phyloP scores from a whole-genome alignment of 2,797 vertebrate species.

The Streptopelia turtur region DNA sequence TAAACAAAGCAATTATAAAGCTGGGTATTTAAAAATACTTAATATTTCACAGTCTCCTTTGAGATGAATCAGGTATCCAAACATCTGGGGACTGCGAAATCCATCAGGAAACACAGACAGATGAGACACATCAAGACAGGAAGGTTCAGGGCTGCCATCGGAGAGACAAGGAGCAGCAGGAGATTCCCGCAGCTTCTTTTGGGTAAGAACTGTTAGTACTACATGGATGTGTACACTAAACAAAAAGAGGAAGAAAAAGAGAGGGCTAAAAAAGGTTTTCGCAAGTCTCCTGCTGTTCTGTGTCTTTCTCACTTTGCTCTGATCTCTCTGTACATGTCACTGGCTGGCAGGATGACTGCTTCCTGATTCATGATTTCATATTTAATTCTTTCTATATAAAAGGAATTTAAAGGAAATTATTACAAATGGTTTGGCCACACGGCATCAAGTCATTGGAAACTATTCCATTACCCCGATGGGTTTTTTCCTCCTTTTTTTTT shows the following conservation, averaged over 20 bases:
- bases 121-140: slow-evolving; percentile 43
- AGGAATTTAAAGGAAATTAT: slow-evolving; percentile 62
- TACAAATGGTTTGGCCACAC: slow-evolving; percentile 50
- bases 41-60: slow-evolving; percentile 36
- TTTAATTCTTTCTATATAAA: slow-evolving; percentile 59
- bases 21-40: slow-evolving; percentile 34
- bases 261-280: slow-evolving; percentile 17
- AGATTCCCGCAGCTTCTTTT: slow-evolving; percentile 25
- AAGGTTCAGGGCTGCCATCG: slow-evolving; percentile 2
- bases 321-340: slow-evolving; percentile 51
- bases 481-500: not conserved
- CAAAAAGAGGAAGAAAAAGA: slow-evolving; percentile 54
- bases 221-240: slow-evolving; percentile 41
- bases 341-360: slow-evolving; percentile 58
- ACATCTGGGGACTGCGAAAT: slow-evolving; percentile 49
- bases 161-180: slow-evolving; percentile 63
- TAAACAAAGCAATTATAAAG: slow-evolving; percentile 48
- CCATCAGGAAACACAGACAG: slow-evolving; percentile 59
- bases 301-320: slow-evolving; percentile 61
- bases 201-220: slow-evolving; percentile 50
- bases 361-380: slow-evolving; percentile 61
- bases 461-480: slow-evolving; percentile 8
- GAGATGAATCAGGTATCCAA: slow-evolving; percentile 58
- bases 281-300: slow-evolving; percentile 54
- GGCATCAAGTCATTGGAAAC: slow-evolving; percentile 46